A percentile compares a stretch with the other conserved stretches of the same genome.
phyloP scores from a whole-genome alignment of 2,797 vertebrate genomes.

The Allobates femoralis region DNA sequence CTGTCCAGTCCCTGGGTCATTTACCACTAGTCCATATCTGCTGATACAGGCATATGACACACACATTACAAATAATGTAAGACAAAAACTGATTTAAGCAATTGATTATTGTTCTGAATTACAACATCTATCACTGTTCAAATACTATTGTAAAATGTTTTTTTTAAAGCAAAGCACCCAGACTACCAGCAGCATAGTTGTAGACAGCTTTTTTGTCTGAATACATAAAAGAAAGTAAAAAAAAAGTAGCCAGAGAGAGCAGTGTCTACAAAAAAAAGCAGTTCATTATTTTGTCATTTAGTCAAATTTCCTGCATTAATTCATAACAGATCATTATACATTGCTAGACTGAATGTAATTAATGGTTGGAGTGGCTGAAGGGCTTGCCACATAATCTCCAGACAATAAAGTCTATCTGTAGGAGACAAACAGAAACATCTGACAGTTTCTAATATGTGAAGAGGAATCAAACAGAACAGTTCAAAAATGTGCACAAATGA shows the following conservation, averaged over 20 bases:
- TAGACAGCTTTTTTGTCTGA: not conserved
- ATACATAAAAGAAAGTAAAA: not conserved
- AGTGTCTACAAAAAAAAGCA: not conserved
- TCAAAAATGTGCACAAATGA: not conserved
- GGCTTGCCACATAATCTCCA: slow-evolving; percentile 20
- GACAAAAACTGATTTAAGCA: too few relatives aligned
- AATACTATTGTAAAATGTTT: too few relatives aligned
- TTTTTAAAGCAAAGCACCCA: not conserved
- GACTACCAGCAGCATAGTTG: too few relatives aligned
- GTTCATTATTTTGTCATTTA: slow-evolving; percentile 26
- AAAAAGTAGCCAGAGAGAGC: not conserved
- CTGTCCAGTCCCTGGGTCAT: too few relatives aligned
- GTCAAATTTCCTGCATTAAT: slow-evolving; percentile 40
- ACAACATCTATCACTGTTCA: too few relatives aligned
- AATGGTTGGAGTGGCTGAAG: slow-evolving; percentile 1
- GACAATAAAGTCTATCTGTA: slow-evolving; percentile 17
- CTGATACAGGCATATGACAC: too few relatives aligned
- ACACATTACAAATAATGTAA: too few relatives aligned
- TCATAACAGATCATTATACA: slow-evolving; percentile 11
- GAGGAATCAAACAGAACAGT: not conserved
- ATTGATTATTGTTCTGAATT: too few relatives aligned
- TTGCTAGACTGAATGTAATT: slow-evolving; percentile 23
- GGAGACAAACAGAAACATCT: slow-evolving; percentile 5
- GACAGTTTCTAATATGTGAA: too few relatives aligned
- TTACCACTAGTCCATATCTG: too few relatives aligned